phyloP scores from a whole-genome alignment of 2,797 vertebrate genomes.

The Etheostoma nigrum region DNA sequence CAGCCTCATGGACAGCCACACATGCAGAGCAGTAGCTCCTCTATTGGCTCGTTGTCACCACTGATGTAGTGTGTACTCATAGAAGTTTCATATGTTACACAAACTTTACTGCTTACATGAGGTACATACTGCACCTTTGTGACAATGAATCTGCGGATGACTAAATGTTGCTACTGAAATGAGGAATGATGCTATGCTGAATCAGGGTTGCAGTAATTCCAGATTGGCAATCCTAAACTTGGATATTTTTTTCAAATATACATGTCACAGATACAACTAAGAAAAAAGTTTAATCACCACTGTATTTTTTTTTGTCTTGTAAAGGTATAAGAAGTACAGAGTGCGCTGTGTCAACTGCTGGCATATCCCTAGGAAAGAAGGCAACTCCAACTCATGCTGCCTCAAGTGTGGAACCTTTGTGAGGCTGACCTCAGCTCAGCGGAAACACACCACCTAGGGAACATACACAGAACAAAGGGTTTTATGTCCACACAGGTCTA shows the following conservation, averaged over 20 bases:
- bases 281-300: neutral
- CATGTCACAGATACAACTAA: neutral
- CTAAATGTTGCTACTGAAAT: neutral
- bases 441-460: constrained; percentile 70
- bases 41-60: neutral
- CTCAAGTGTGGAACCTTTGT: constrained; percentile 87
- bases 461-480: constrained; percentile 17
- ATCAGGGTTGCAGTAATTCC: neutral
- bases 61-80: neutral
- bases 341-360: constrained; percentile 90
- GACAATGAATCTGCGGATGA: neutral
- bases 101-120: neutral
- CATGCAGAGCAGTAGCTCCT: neutral
- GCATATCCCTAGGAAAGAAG: constrained; percentile 91
- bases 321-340: constrained; percentile 94
- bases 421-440: constrained; percentile 71
- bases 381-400: constrained; percentile 84
- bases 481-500: constrained; percentile 37
- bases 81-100: neutral
- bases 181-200: neutral
- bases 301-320: constrained; percentile 17
- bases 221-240: neutral
- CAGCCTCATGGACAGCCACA: neutral
- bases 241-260: neutral
- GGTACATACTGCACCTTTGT: neutral